Evolutionary conservation across 2,113 vertebrate species (phyloP), one percentile per base, ranked within the genome.

Genomic region (Elgaria multicarinata): DNA sequence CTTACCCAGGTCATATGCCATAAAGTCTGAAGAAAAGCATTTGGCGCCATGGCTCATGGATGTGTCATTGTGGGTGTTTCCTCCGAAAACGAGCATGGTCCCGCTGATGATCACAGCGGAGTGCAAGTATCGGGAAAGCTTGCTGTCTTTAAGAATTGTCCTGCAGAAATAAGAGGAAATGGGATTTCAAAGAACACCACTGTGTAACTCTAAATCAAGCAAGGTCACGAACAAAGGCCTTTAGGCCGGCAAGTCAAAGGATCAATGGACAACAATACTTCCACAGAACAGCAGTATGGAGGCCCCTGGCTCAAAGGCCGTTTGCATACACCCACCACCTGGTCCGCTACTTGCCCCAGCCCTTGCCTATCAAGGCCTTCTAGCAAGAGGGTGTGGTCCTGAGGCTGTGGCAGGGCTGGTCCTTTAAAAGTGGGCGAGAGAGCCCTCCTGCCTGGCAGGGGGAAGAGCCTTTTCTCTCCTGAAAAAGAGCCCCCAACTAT

Each of bases 1-100:
- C 98, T 97, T 88, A 99, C 99, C 98, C 46, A 99, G 97, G 92
- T 98, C 98, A 76, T 99, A 99, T 0, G 98, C 98, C 97, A 99
- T 98, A 91, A 99, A 99, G 94, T 99, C 99, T 0, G 99, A 98
- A 66, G 99, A 99, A 95, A 99, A 99, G 96, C 99, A 99, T 91
- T 99, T 99, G 3, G 99, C 99, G 0, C 99, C 99, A 0, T 99
- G 98, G 97, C 99, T 99, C 98, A 99, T 99, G 36, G 99, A 99
- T 0, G 99, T 99, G 97, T 99, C 99, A 0, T 99, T 99, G 97
- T 99, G 99, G 0, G 99, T 99, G 96, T 99, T 99, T 6, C 99
- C 99, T 42, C 98, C 99, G 46, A 99, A 99, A 87, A 99, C 98
- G 96, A 99, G 95, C 98, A 99, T 99, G 87, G 97, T 97, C 9